Evolutionary conservation across 2,797 vertebrate species (phyloP).

Genomic region (Limosa lapponica): DNA sequence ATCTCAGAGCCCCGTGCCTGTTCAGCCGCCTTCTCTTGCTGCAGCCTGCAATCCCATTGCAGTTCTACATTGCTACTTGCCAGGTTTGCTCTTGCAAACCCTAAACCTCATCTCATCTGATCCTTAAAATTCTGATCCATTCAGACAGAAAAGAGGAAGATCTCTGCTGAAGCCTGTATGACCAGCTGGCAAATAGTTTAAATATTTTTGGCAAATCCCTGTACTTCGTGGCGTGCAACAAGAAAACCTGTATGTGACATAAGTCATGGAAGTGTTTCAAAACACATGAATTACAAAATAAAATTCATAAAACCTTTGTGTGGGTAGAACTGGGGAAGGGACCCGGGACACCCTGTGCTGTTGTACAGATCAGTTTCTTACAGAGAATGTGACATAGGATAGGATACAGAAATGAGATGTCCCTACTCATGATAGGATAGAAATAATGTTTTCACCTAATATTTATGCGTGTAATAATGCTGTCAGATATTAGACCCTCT

Average conservation of each 20-base stretch:
- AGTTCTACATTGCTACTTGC: background rate
- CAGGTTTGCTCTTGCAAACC: background rate
- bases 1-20: background rate
- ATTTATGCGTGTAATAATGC: background rate
- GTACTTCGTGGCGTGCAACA: background rate
- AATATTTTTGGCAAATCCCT: background rate
- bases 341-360: background rate
- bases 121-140: background rate
- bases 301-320: background rate
- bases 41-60: background rate
- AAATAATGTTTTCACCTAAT: background rate
- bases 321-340: background rate
- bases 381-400: background rate
- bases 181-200: background rate
- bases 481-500: background rate
- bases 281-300: background rate
- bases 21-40: background rate
- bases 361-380: background rate
- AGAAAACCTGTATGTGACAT: background rate
- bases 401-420: rapidly evolving
- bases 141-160: background rate
- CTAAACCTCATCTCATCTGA: background rate
- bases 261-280: background rate
- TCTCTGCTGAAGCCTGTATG: background rate
- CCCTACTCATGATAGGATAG: background rate